Conservation (phyloP, 2,113 vertebrate genomes). For the Formicarius rufipectus region DNA sequence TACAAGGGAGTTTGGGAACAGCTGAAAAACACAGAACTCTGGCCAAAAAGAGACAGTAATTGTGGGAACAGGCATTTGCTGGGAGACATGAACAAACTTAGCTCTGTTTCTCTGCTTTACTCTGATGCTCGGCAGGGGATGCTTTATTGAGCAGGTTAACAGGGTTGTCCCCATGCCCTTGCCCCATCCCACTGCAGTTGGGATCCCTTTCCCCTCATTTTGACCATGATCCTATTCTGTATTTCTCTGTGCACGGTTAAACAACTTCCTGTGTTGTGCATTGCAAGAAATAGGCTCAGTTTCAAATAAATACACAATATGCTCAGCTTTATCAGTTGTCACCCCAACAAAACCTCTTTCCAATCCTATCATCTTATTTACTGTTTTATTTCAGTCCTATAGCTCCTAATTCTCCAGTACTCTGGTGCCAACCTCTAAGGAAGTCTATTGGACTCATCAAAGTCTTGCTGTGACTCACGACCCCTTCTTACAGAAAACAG, state of each 20-base stretch:
- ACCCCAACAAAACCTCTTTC: neutral
- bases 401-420: neutral
- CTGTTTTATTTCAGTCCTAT: neutral
- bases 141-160: neutral
- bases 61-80: slow-evolving; percentile 2
- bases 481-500: neutral
- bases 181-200: neutral
- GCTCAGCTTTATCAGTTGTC: neutral
- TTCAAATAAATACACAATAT: neutral
- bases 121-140: neutral
- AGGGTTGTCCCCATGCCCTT: neutral
- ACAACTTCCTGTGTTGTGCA: neutral
- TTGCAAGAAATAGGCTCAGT: neutral
- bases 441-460: neutral
- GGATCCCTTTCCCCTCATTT: neutral
- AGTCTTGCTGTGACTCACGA: slow-evolving; percentile 15
- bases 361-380: neutral
- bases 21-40: slow-evolving; percentile 38
- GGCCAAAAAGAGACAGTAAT: slow-evolving; percentile 23
- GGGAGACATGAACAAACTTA: neutral
- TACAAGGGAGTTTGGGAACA: slow-evolving; percentile 15
- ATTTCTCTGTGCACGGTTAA: neutral
- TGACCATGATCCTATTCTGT: neutral
- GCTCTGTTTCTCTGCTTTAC: neutral
- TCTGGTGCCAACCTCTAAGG: neutral